Conservation (phyloP, 2,113 vertebrate genomes). For the Ammospiza caudacuta region DNA sequence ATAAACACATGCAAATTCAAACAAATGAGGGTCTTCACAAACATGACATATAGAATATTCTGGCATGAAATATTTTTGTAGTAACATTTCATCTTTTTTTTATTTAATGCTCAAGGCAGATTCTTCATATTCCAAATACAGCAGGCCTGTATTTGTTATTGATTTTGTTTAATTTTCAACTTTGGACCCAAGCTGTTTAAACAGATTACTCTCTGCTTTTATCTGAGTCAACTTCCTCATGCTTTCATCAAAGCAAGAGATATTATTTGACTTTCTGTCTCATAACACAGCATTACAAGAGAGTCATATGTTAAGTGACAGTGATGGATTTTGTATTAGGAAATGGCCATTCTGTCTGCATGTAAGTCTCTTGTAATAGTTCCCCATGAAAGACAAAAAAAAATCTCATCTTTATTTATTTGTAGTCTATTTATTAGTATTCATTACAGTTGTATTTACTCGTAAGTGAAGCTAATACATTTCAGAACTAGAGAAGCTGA, state of each 20-base stretch:
- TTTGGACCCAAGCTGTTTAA: conserved; percentile 62
- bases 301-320: not conserved
- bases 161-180: conserved; percentile 60
- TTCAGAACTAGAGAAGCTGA: conserved; percentile 19
- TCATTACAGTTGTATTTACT: conserved; percentile 14
- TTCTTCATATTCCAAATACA: not conserved
- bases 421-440: conserved; percentile 10
- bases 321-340: not conserved
- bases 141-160: not conserved
- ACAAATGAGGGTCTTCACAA: not conserved
- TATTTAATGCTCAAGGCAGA: not conserved
- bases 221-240: conserved; percentile 57
- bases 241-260: conserved; percentile 47
- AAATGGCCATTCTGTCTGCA: not conserved
- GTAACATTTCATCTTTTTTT: not conserved
- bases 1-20: not conserved
- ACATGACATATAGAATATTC: not conserved
- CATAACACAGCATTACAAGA: conserved; percentile 14
- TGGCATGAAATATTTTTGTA: not conserved
- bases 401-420: not conserved
- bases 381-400: not conserved
- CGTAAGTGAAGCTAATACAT: not conserved
- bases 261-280: conserved; percentile 54
- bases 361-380: not conserved
- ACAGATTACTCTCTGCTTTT: conserved; percentile 55